phyloP scores from a whole-genome alignment of 2,113 vertebrate genomes.

The Enhydra lutris region DNA sequence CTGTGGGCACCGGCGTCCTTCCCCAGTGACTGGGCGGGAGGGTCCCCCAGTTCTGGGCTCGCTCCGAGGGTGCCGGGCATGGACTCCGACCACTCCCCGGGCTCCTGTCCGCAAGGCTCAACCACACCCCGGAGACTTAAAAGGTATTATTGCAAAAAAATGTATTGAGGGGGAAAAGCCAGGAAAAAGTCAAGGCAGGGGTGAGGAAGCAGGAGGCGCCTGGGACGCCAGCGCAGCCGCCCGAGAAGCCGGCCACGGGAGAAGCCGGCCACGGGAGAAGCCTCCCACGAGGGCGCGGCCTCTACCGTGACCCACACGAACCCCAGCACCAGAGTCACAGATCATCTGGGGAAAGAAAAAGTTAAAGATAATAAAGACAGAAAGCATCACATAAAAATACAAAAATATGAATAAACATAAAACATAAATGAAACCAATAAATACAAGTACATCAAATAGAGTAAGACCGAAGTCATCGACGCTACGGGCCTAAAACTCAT shows the following conservation, averaged over 20 bases:
- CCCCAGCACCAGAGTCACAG: neutral
- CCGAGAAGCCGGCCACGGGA: too few species aligned
- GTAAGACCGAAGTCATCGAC: neutral
- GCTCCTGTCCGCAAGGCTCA: neutral
- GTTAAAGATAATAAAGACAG: neutral
- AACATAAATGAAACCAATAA: neutral
- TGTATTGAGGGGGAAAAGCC: neutral
- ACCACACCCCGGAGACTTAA: neutral
- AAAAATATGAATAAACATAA: neutral
- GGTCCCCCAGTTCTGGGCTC: neutral
- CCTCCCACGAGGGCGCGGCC: neutral
- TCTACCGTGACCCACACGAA: neutral
- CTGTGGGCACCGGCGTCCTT: neutral
- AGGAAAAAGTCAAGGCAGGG: neutral
- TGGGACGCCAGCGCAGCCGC: rapidly evolving
- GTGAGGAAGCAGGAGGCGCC: neutral
- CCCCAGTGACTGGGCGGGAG: neutral
- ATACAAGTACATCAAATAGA: neutral
- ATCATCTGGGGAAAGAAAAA: neutral
- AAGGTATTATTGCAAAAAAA: neutral
- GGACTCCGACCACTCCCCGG: neutral
- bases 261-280: too few species aligned
- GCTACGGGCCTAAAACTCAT: neutral
- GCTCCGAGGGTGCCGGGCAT: neutral
- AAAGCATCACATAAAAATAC: neutral